Evolutionary conservation across 2,888 invertebrate genomes (phyloP).

Genomic region (Epinotia bilunana): DNA sequence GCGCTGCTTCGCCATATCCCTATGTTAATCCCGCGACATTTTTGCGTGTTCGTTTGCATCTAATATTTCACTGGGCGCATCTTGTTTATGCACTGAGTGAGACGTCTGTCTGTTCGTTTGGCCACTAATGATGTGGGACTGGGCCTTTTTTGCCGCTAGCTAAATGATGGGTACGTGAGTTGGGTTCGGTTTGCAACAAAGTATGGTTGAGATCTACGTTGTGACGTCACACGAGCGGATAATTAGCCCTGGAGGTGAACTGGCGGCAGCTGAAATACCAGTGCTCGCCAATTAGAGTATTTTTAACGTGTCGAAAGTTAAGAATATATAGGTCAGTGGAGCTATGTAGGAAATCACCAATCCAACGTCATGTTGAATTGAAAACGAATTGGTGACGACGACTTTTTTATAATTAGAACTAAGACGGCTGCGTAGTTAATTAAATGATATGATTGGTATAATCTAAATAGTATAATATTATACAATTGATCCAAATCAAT

Average conservation of each 20-base stretch:
- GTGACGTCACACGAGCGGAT: conserved; percentile 23
- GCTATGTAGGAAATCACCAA: background rate
- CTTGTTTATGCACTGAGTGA: conserved; percentile 79
- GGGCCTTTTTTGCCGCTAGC: conserved; percentile 75
- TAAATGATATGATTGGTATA: too few species aligned
- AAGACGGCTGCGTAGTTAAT: too few species aligned
- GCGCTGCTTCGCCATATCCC: conserved; percentile 60
- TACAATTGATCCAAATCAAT: too few species aligned
- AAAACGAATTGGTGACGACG: background rate
- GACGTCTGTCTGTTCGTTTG: conserved; percentile 71
- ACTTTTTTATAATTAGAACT: too few species aligned
- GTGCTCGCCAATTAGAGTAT: conserved; percentile 1
- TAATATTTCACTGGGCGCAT: conserved; percentile 75
- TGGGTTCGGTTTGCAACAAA: conserved; percentile 56
- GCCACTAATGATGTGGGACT: conserved; percentile 75
- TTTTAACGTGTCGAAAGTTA: background rate
- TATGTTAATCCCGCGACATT: conserved; percentile 78
- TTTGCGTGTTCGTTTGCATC: conserved; percentile 77
- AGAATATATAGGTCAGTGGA: background rate
- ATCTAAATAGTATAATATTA: too few species aligned
- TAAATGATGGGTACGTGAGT: conserved; percentile 73
- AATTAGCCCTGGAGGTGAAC: conserved; percentile 9
- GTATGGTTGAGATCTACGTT: conserved; percentile 22
- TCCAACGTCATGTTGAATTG: background rate
- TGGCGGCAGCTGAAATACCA: background rate